Base-by-base conservation (phyloP, 2,797 vertebrate genomes). In the Bryconaethiops microstoma region DNA sequence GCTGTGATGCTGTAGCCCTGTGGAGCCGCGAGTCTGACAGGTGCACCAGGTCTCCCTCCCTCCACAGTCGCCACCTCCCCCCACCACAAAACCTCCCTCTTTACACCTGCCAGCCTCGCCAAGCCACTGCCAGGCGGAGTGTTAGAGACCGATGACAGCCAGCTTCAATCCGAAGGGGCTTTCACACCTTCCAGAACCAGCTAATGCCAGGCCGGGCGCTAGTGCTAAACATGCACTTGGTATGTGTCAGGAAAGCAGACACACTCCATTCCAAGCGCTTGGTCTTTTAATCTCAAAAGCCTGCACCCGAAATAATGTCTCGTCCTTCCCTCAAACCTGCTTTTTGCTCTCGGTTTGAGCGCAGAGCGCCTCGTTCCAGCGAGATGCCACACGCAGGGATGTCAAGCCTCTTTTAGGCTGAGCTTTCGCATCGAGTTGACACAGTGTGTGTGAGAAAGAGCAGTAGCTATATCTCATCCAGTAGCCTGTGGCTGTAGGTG, bases 11-110 rank as follows among this genome's bases (percentile, higher is more conserved):
- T 89, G 90, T 83, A 50, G 88, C 79, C 81, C 86, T 87, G 90
- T 85, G 85, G 89, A 91, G 88, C 86, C 87, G 86, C 82, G 4
- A 76, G 84, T 84, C 89, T 95, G 93, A 93, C 91, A 92, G 90
- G 91, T 91, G 91, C 92, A 90, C 88, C 91, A 88, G 91, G 92
- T 91, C 84, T 85, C 88, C 35, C 35, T 4, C 35, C 35, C 35
- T 4, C 35, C 4, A 35, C 35, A 35, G 35, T 35, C 35, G 2
- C 35, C 35, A 35, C 84, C 88, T 88, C 69, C 83, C 78, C 83
- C 70, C 83, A 77, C 57, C 72, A 59, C 52, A 55, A 74, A 35
- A 65, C 25, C 69, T 21, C 77, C 75, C 82, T 63, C 63, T 85
- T 73, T 79, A 85, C 77, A 81, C 84, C 82, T 83, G 80, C 86